Conservation (phyloP, 2,113 vertebrate genomes). For the Hippocampus mohnikei region DNA sequence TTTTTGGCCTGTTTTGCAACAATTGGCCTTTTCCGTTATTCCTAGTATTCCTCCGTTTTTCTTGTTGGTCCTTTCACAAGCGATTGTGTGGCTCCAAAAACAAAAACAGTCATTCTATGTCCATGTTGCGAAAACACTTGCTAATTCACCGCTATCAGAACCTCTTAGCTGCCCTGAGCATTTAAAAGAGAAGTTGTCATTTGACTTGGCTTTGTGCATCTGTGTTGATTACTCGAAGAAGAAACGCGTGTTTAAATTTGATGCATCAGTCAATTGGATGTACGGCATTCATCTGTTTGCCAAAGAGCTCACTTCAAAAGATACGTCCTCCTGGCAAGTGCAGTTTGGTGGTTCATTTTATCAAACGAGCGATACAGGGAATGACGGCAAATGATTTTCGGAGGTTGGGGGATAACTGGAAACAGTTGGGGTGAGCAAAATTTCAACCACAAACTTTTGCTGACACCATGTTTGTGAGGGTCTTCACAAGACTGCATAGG, state of each 20-base stretch:
- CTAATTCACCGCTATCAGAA: not conserved
- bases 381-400: not conserved
- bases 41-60: not conserved
- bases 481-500: not conserved
- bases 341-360: not conserved
- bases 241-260: conserved; percentile 1
- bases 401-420: not conserved
- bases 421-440: not conserved
- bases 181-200: not conserved
- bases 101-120: not conserved
- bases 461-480: not conserved
- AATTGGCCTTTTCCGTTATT: not conserved
- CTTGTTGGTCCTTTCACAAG: not conserved
- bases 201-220: conserved; percentile 2
- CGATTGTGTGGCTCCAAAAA: not conserved
- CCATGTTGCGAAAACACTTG: not conserved
- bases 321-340: not conserved
- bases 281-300: not conserved
- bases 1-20: not conserved
- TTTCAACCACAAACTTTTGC: not conserved
- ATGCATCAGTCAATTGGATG: not conserved
- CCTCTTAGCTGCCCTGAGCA: not conserved
- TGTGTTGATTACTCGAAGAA: not conserved
- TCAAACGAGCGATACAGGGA: not conserved
- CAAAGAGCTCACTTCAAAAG: not conserved